phyloP scores from a whole-genome alignment of 1,140 invertebrate species.

The Platorchestia sp. region DNA sequence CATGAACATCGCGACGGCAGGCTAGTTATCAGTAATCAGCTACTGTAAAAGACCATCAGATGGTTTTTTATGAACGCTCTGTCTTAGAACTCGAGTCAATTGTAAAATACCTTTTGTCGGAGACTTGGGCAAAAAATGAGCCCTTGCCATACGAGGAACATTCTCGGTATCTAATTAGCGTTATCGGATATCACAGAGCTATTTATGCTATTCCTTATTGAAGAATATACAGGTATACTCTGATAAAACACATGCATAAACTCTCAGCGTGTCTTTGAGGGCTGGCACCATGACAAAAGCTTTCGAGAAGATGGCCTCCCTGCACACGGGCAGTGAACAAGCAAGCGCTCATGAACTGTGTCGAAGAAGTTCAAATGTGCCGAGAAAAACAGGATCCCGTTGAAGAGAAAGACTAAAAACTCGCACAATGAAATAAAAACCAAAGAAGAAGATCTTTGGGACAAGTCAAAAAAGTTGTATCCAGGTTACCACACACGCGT shows the following conservation, averaged over 20 bases:
- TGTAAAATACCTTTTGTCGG: conserved; percentile 50
- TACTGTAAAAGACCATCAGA: conserved; percentile 51
- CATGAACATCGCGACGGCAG: conserved; percentile 40
- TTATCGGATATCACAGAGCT: conserved; percentile 37
- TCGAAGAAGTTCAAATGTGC: not conserved
- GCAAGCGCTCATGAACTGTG: not conserved
- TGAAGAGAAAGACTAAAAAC: conserved; percentile 43
- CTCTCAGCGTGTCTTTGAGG: not conserved
- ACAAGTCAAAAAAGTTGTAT: conserved; percentile 19
- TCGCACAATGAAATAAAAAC: conserved; percentile 41
- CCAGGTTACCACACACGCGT: not conserved
- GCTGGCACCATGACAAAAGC: not conserved
- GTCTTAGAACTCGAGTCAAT: conserved; percentile 21
- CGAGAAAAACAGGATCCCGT: conserved; percentile 39
- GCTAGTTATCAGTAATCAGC: conserved; percentile 48
- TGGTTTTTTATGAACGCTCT: conserved; percentile 13
- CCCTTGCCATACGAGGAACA: conserved; percentile 16
- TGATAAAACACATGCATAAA: not conserved
- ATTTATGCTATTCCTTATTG: conserved; percentile 43
- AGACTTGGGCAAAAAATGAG: conserved; percentile 23
- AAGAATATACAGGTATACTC: conserved; percentile 15
- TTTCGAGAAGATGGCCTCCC: not conserved
- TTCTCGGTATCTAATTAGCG: conserved; percentile 46
- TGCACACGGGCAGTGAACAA: not conserved
- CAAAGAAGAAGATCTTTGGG: conserved; percentile 11